Base-by-base conservation (phyloP, 1,140 invertebrate species). In the Octopus sinensis region DNA sequence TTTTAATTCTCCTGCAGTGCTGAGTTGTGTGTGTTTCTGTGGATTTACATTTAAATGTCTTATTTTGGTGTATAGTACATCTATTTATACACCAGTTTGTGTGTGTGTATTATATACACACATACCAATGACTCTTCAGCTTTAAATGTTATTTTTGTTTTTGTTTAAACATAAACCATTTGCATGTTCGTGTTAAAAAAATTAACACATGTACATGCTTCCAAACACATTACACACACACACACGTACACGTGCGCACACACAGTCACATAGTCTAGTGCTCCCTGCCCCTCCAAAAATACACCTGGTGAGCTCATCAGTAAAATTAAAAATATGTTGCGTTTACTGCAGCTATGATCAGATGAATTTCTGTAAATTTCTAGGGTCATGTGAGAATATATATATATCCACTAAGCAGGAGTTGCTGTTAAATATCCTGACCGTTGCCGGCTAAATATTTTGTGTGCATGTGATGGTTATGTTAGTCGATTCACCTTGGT, bases 381-480 rank as follows among this genome's bases (percentile, higher is more conserved):
- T 77, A 77, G 76, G 76, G 76, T 77, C 52, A 77, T 23, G 4
- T 76, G 12, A 13, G 12, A 13, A 43, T 43, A 43, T 43, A 43
- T 43, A 43, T 43, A 43, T 43, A 43, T 43, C 30, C 30, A 43
- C 30, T 43, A 43, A 43, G 30, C 30, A 43, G 30, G 30, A 43
- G 30, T 43, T 43, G 30, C 30, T 43, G 30, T 43, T 43, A 43
- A 43, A 43, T 52, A 77, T 43, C 30, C 76, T 23, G 43, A 76
- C 43, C n/a, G n/a, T 30, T 53, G 9, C 43, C 30, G 52, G 76
- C 76, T 52, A 51, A 77, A 9, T 77, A 77, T 77, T 77, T 77
- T 77, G 76, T 77, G 76, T 77, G 76, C 76, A 77, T 77, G 76
- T 77, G 30, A 77, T 77, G 76, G 43, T 77, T 23, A n/a, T 77